phyloP scores from a whole-genome alignment of 2,797 vertebrate species.

The Pachyuromys duprasi region DNA sequence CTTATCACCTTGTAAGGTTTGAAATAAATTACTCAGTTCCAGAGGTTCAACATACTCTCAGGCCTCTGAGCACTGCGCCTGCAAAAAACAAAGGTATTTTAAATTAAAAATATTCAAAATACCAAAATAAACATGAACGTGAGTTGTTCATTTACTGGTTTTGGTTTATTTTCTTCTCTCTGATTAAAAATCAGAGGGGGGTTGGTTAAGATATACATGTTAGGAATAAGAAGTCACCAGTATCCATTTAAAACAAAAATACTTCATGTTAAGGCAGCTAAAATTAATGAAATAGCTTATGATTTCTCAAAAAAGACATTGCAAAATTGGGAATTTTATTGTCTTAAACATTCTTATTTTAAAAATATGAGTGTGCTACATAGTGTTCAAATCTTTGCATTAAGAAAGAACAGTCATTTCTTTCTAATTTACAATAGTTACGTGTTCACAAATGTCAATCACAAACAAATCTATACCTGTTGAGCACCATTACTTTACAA shows the following conservation, averaged over 20 bases:
- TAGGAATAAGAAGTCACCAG: background rate
- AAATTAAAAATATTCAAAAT: background rate
- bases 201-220: background rate
- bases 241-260: background rate
- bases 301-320: constrained; percentile 14
- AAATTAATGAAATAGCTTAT: background rate
- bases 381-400: background rate
- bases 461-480: background rate
- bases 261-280: background rate
- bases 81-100: background rate
- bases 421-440: background rate
- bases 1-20: background rate
- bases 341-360: constrained; percentile 20
- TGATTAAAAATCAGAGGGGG: background rate
- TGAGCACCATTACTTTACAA: background rate
- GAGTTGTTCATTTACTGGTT: background rate
- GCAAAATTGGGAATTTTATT: constrained; percentile 14
- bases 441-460: background rate
- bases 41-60: background rate
- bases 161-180: constrained; percentile 11
- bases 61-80: no score
- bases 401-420: background rate
- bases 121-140: background rate
- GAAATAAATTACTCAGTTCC: background rate
- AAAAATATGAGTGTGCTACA: background rate